Percentiles rank a stretch among this genome's conserved stretches.
Evolutionary conservation across 2,888 invertebrate species (phyloP).

Genomic region (Helobdella robusta): DNA sequence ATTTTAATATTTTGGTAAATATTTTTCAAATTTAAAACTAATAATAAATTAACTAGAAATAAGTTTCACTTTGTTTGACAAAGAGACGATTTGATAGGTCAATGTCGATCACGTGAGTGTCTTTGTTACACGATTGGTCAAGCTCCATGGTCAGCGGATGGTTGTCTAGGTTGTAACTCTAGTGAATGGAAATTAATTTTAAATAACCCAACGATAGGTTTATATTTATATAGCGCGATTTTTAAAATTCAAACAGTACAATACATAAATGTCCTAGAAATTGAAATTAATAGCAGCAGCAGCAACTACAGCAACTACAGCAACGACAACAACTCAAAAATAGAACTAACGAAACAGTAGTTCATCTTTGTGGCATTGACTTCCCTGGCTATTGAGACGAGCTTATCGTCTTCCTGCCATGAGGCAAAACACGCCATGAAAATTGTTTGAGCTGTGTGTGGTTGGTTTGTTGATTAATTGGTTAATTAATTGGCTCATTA

Average conservation of each 20-base stretch:
- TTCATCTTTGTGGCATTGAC: background rate
- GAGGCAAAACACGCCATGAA: constrained; percentile 23
- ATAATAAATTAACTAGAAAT: no score
- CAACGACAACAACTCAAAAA: no score
- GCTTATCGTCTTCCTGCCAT: constrained; percentile 22
- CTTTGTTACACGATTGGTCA: constrained; percentile 17
- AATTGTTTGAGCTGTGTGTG: constrained; percentile 2
- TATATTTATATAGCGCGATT: no score
- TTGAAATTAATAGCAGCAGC: background rate
- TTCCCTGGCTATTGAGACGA: constrained; percentile 24
- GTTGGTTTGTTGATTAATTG: background rate
- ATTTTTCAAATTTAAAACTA: no score
- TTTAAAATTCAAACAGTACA: no score
- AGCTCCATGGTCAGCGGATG: constrained; percentile 18
- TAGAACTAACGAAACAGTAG: no score
- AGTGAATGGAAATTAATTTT: background rate
- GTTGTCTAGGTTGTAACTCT: constrained; percentile 18
- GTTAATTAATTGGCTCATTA: no score
- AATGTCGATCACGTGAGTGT: constrained; percentile 13
- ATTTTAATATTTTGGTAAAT: no score
- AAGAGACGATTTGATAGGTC: no score
- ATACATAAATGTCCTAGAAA: background rate
- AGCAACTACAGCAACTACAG: no score
- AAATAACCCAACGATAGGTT: no score
- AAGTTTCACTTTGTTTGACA: no score